Conservation (phyloP, 1,140 invertebrate species). For the Homarus americanus region DNA sequence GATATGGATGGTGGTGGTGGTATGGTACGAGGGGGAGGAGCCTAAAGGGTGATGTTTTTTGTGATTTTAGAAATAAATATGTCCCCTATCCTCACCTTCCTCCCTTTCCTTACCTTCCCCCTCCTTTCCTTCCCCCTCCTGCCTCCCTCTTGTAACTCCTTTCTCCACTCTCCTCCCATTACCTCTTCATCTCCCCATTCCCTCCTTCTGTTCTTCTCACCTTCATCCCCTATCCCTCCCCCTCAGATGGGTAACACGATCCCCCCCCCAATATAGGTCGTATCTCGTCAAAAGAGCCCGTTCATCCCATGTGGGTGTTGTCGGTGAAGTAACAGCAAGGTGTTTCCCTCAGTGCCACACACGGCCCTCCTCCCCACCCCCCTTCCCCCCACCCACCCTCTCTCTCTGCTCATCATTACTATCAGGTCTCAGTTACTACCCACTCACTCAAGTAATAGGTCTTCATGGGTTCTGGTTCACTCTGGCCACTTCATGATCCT, state of each 20-base stretch:
- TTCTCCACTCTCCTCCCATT: background rate
- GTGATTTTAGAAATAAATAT: too few relatives aligned
- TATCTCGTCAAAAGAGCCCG: too few relatives aligned
- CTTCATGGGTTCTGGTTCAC: too few relatives aligned
- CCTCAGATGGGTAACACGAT: background rate
- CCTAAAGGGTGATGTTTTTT: too few relatives aligned
- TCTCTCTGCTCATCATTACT: background rate
- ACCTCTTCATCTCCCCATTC: background rate
- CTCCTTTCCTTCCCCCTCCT: slow-evolving; percentile 1
- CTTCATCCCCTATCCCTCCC: background rate
- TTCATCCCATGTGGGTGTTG: too few relatives aligned
- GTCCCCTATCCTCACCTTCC: too few relatives aligned
- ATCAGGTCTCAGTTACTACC: background rate
- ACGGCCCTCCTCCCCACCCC: background rate
- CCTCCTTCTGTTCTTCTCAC: background rate
- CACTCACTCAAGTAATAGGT: background rate
- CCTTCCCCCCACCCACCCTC: background rate
- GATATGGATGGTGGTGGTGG: too few relatives aligned
- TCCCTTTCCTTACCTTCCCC: background rate
- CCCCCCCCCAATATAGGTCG: too few relatives aligned
- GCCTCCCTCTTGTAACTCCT: background rate
- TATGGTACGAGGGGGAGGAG: too few relatives aligned
- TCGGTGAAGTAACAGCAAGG: too few relatives aligned
- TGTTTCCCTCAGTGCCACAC: too few relatives aligned
- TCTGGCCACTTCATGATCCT: too few relatives aligned